phyloP scores from a whole-genome alignment of 2,888 invertebrate genomes.

The Portevinia maculata region DNA sequence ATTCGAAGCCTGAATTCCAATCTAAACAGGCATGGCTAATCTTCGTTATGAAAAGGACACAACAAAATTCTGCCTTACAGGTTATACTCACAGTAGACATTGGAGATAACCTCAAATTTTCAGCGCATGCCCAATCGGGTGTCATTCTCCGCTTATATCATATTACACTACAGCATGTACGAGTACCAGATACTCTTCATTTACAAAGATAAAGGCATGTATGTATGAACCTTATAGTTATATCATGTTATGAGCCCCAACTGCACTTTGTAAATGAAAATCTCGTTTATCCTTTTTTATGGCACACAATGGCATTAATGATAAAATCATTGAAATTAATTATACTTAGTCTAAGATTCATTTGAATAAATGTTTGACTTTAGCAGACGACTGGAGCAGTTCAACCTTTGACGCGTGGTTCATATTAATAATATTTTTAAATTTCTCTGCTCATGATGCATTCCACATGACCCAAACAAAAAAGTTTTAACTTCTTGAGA shows the following conservation, averaged over 20 bases:
- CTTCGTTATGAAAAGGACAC: too few species aligned
- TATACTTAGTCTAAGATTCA: constrained; percentile 48
- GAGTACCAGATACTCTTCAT: background rate
- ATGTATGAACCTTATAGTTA: constrained; percentile 7
- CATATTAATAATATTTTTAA: too few species aligned
- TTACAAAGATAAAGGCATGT: too few species aligned
- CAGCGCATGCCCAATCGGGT: constrained; percentile 40
- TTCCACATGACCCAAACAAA: constrained; percentile 57
- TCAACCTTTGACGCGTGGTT: background rate
- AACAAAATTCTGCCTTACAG: too few species aligned
- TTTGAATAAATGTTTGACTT: constrained; percentile 53
- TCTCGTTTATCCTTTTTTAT: constrained; percentile 37
- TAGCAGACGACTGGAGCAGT: constrained; percentile 16
- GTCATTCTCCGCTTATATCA: constrained; percentile 18
- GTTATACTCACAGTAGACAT: too few species aligned
- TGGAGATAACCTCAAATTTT: constrained; percentile 31
- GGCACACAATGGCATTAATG: constrained; percentile 54
- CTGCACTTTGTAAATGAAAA: constrained; percentile 40
- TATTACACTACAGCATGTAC: background rate
- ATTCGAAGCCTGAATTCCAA: too few species aligned
- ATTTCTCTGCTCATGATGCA: constrained; percentile 37
- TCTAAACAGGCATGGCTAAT: too few species aligned
- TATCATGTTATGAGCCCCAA: constrained; percentile 7
- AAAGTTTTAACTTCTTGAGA: constrained; percentile 8
- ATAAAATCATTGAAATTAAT: constrained; percentile 70